Base-by-base conservation (phyloP, 2,888 invertebrate species). In the Cryptophagus acutangulus region DNA sequence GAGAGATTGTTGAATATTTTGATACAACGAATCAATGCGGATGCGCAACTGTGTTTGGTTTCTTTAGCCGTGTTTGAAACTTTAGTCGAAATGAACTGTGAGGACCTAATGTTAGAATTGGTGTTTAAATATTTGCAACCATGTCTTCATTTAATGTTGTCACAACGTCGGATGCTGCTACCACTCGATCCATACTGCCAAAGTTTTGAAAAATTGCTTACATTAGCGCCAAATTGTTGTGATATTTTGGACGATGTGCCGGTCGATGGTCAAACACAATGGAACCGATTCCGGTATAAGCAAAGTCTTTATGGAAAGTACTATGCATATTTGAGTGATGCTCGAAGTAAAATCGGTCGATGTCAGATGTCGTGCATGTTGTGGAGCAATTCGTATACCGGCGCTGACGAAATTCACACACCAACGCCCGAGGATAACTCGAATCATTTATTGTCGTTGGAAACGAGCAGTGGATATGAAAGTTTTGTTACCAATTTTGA, bases 41-140 rank as follows among this genome's bases (percentile, higher is more conserved):
- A 59, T 9, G 45, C 48, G 10, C 61, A 63, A 51, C 69, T 88
- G 10, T 89, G 92, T 48, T 77, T 94, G 58, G 91, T 94, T 6
- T 88, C 95, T 0, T 72, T 97, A 55, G 84, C 91, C 0, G 71
- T 97, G 8, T 89, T 97, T 69, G 87, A 92, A 65, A 92, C 93
- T 0, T 73, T 97, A 44, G 77, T 96, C 36, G 86, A 89, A 57
- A 73, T 96, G 45, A 89, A 94, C 69, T 95, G 93, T 71, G 97
- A 97, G 70, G 97, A 97, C 67, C 81, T 96, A 31, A 90, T 97
- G 88, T 73, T 93, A 55, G 92, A 94, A 62, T 73, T 96, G 34
- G 79, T 93, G 33, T 82, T 90, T 62, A 89, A 88, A 62, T 84
- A 92, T 64, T 74, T 96, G 49, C 76, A 83, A 55, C 86, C 87